Evolutionary conservation across 2,113 vertebrate species (phyloP).

Genomic region (Tenebrosternarchus preto): DNA sequence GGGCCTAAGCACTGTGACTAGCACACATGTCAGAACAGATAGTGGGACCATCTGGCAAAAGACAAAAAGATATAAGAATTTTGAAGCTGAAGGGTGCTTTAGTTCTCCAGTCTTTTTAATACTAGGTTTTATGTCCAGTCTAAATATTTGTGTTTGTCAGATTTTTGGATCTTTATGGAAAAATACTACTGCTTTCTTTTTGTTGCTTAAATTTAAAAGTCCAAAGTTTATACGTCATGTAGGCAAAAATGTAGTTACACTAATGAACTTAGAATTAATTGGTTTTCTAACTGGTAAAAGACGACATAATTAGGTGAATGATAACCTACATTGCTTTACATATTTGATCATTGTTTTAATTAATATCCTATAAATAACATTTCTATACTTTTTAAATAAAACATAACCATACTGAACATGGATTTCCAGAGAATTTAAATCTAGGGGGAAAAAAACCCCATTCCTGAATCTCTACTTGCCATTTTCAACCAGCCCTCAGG

Average conservation of each 20-base stretch:
- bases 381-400: too few relatives aligned
- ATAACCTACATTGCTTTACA: not conserved
- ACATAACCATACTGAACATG: too few relatives aligned
- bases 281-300: too few relatives aligned
- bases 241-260: not conserved
- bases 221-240: not conserved
- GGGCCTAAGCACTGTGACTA: constrained; percentile 67
- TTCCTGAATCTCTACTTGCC: not conserved
- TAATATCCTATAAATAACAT: too few relatives aligned
- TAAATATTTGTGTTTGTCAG: constrained; percentile 55
- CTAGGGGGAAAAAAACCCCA: not conserved
- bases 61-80: constrained; percentile 59
- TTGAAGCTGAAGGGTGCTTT: constrained; percentile 53
- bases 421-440: not conserved
- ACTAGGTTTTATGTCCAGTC: too few relatives aligned
- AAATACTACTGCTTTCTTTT: not conserved
- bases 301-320: not conserved
- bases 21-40: constrained; percentile 58
- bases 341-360: not conserved
- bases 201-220: not conserved
- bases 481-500: not conserved
- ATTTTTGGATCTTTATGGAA: constrained; percentile 3
- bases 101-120: constrained; percentile 56
- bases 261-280: too few relatives aligned
- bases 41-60: constrained; percentile 62